These are phyloP conservation scores for Oreonectes daqikongensis DNA, from an alignment of 2,797 vertebrate genomes.

Conservation along the genomic window DNA sequence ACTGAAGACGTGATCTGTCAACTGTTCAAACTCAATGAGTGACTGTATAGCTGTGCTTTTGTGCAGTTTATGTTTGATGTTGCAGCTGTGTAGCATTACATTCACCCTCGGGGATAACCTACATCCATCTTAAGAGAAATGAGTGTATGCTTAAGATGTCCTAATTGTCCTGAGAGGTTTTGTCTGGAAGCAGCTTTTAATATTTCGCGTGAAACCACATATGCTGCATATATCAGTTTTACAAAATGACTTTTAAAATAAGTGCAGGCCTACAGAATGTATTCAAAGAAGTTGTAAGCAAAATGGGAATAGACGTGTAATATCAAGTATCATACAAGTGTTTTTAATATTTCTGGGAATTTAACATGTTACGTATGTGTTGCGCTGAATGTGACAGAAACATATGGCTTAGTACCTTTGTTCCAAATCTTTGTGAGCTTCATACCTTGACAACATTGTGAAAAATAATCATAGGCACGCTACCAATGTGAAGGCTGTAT, in stretches of 20 bases:
- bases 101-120: constrained; percentile 20
- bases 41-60: constrained; percentile 22
- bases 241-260: background rate
- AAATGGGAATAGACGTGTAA: too few relatives aligned
- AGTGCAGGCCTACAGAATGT: background rate
- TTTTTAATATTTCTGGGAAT: background rate
- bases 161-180: constrained; percentile 11
- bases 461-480: background rate
- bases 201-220: background rate
- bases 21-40: constrained; percentile 1
- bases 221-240: background rate
- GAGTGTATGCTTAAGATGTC: background rate
- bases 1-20: constrained; percentile 36
- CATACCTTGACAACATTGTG: background rate
- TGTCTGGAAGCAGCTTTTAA: constrained; percentile 6
- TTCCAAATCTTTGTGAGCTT: background rate
- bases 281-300: too few relatives aligned
- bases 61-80: constrained; percentile 31
- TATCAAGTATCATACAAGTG: background rate
- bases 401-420: background rate
- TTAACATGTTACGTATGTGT: background rate
- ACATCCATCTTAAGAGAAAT: constrained; percentile 6
- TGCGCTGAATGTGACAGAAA: background rate
- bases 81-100: constrained; percentile 40
- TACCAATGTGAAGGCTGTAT: background rate